A percentile compares a stretch with the other conserved stretches of the same genome.
Evolutionary conservation across 1,140 invertebrate genomes (phyloP).

Genomic region (Carposina sasakii): DNA sequence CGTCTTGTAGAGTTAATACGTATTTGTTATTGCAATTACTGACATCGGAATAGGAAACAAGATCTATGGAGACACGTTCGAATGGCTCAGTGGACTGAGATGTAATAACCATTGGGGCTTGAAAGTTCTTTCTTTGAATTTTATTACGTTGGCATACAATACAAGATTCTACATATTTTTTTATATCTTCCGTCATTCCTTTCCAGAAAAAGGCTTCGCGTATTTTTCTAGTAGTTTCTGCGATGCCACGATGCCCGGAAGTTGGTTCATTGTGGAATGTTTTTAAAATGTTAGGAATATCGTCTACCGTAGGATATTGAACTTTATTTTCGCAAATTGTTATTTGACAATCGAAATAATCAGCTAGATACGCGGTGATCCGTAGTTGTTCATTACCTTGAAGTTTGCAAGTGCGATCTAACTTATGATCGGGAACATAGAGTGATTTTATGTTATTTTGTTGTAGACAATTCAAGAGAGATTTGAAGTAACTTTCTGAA

Average conservation of each 20-base stretch:
- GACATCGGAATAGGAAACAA: constrained; percentile 40
- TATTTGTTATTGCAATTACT: constrained; percentile 35
- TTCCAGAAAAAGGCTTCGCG: too few relatives aligned
- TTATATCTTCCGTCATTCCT: constrained; percentile 42
- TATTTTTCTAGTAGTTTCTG: too few relatives aligned
- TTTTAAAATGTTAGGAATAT: too few relatives aligned
- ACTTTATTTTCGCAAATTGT: constrained; percentile 26
- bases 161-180: too few relatives aligned
- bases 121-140: constrained; percentile 33
- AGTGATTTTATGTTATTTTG: constrained; percentile 14
- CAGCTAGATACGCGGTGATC: constrained; percentile 25
- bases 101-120: constrained; percentile 49
- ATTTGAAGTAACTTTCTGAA: constrained; percentile 30
- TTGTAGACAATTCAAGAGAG: constrained; percentile 16
- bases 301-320: too few relatives aligned
- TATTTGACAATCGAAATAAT: constrained; percentile 16
- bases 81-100: constrained; percentile 37
- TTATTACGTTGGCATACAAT: constrained; percentile 50
- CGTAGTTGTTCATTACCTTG: constrained; percentile 24
- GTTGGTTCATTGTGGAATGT: too few relatives aligned
- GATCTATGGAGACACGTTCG: constrained; percentile 41
- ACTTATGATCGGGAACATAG: constrained; percentile 22
- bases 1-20: constrained; percentile 39
- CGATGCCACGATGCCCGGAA: too few relatives aligned
- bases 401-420: constrained; percentile 23